phyloP scores from a whole-genome alignment of 2,888 invertebrate genomes.

The Agonopterix subpropinquella region DNA sequence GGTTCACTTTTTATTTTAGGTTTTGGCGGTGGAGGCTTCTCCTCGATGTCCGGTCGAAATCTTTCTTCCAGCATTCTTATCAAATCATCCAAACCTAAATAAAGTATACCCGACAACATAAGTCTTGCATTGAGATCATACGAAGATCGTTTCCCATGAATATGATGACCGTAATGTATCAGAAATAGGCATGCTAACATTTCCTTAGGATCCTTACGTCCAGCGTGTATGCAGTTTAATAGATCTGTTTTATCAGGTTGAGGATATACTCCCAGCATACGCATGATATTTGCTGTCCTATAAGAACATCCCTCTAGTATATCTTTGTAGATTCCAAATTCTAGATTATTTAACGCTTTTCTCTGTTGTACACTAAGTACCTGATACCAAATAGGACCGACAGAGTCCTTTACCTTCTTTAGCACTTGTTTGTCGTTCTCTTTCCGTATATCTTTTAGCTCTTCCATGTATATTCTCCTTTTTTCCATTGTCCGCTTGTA shows the following conservation, averaged over 20 bases:
- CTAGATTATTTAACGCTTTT: constrained; percentile 40
- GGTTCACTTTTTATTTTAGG: constrained; percentile 29
- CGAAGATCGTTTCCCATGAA: constrained; percentile 38
- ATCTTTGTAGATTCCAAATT: constrained; percentile 50
- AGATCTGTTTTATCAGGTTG: constrained; percentile 39
- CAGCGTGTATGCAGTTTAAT: constrained; percentile 44
- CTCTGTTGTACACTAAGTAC: constrained; percentile 54
- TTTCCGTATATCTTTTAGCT: constrained; percentile 42
- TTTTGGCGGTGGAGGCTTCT: constrained; percentile 19
- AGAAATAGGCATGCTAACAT: constrained; percentile 55
- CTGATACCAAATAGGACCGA: constrained; percentile 63
- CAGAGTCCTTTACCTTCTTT: constrained; percentile 22
- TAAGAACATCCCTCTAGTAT: constrained; percentile 48
- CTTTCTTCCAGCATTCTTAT: constrained; percentile 35
- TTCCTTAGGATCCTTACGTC: constrained; percentile 48
- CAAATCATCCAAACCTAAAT: constrained; percentile 48
- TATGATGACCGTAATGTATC: constrained; percentile 37
- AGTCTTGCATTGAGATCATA: constrained; percentile 51
- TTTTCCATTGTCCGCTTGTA: constrained; percentile 44
- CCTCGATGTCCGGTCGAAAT: constrained; percentile 35
- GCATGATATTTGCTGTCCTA: constrained; percentile 35
- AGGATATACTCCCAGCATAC: constrained; percentile 43
- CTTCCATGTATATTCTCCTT: constrained; percentile 51
- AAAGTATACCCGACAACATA: constrained; percentile 51
- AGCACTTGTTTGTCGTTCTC: constrained; percentile 26